Base-by-base conservation (phyloP, 92 coral and sea anemone genomes). In the Plumapathes pennacea region DNA sequence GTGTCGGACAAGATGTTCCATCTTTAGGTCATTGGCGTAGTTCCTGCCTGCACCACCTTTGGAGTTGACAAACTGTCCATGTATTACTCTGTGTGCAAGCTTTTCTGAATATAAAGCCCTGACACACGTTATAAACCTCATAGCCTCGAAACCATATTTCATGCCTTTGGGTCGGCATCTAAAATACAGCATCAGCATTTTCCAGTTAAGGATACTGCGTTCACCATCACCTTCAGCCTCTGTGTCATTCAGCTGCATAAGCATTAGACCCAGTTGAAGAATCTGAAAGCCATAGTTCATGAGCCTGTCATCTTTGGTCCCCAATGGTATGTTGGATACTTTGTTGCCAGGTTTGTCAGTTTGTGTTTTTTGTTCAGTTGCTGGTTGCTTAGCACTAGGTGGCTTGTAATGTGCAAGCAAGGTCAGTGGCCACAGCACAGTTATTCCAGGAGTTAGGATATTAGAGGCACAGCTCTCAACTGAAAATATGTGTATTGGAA, bases 221-320 rank as follows among this genome's bases (percentile, higher is more conserved):
- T 78, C 59, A 24, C 78, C 79, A 78, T 77, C 90, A 9, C 82
- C 85, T 45, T 84, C 85, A 3, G 19, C 38, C 26, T 84, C 90
- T 5, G 78, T 84, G 24, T 84, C 85, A 32, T 84, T 77, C 20
- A 84, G 43, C 43, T 84, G 81, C 77, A 77, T 57, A n/a, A 77
- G 64, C 29, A 77, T 24, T 31, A 84, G 47, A 32, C 85, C 85
- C 17, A 71, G 46, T 31, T 83, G 80, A 6, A 82, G 13, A 1
- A 67, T 32, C 55, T 78, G 85, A 11, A 55, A 26, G 2, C 71
- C 81, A 67, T 84, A 78, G 57, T 84, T 84, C 70, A 84, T 49
- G 4, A 41, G 48, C 29, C 77, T n/a, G 55, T 77, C 85, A 37
- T 45, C 78, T 46, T 62, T 34, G 11, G 28, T 29, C 10, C 40